Evolutionary conservation across 2,797 vertebrate genomes (phyloP), one percentile per base, ranked within the genome.

Genomic region (Petrocephalus sullivani): DNA sequence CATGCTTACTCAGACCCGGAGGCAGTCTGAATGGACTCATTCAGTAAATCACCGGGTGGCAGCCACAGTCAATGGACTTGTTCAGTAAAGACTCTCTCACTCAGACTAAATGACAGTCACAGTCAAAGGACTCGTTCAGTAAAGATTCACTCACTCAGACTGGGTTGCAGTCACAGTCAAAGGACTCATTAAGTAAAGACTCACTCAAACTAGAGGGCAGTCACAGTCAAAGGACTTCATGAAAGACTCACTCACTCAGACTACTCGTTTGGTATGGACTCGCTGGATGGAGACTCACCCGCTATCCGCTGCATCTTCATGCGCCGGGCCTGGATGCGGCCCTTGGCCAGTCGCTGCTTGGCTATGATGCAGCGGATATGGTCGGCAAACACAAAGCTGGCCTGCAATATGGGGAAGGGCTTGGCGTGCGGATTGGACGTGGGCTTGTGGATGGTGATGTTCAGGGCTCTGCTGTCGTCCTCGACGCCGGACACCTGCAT

Each of bases 281-380:
- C 21, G 9, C 28, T 78, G 71, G n/a, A 82, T 19, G 23, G 33
- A 87, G 53, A 81, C 94, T 93, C 89, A 98, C 98, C 98, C 21
- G 98, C 97, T 83, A 99, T 99, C 86, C 98, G 96, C 92, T 99
- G 98, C 98, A 99, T 99, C 92, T 99, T 99, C 96, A 97, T 98
- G 81, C 97, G 97, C 0, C 98, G 95, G 0, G 98, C 98, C 90
- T 99, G 98, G 93, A 99, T 99, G 2, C 98, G 97, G 2, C 98
- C 98, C 91, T 99, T 99, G 87, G 98, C 98, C 53, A 99, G 95
- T 64, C 98, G 96, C 91, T 99, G 98, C 92, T 99, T 99, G 61
- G 98, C 98, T 1, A 99, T 99, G 92, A 99, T 98, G 93, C 98
- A 99, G 91, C 98, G 98, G 90, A 99, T 99, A 91, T 99, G 98